These are phyloP conservation scores for Habrosyne pyritoides DNA, from an alignment of 2,888 invertebrate species.

Conservation along the genomic window DNA sequence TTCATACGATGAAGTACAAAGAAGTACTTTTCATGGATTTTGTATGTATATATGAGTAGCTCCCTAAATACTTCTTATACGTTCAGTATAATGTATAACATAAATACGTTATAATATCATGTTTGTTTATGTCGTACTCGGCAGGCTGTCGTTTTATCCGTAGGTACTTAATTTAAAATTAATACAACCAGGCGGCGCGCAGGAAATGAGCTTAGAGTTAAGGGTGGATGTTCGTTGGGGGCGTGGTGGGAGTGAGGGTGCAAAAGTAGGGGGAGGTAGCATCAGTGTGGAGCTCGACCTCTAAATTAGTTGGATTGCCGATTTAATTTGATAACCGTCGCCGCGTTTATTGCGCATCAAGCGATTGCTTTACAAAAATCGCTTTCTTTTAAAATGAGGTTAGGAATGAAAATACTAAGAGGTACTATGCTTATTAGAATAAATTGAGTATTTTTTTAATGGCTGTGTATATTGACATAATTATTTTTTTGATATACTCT, in stretches of 20 bases:
- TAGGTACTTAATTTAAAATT: slow-evolving; percentile 86
- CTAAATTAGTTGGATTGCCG: slow-evolving; percentile 64
- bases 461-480: too few relatives aligned
- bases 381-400: background rate
- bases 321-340: slow-evolving; percentile 57
- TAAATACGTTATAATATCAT: slow-evolving; percentile 8
- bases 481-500: too few relatives aligned
- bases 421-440: too few relatives aligned
- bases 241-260: slow-evolving; percentile 27
- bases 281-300: slow-evolving; percentile 36
- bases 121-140: slow-evolving; percentile 45
- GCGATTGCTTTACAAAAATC: slow-evolving; percentile 11
- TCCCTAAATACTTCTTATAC: too few relatives aligned
- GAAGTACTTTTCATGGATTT: too few relatives aligned
- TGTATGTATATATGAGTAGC: too few relatives aligned
- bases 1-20: too few relatives aligned
- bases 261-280: slow-evolving; percentile 20
- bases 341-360: slow-evolving; percentile 40
- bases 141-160: slow-evolving; percentile 63
- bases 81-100: background rate
- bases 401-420: too few relatives aligned
- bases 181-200: slow-evolving; percentile 87
- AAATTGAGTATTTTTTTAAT: too few relatives aligned
- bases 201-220: slow-evolving; percentile 87
- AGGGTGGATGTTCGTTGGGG: slow-evolving; percentile 45